Evolutionary conservation across 2,888 invertebrate species (phyloP).

Genomic region (Alitta virens): DNA sequence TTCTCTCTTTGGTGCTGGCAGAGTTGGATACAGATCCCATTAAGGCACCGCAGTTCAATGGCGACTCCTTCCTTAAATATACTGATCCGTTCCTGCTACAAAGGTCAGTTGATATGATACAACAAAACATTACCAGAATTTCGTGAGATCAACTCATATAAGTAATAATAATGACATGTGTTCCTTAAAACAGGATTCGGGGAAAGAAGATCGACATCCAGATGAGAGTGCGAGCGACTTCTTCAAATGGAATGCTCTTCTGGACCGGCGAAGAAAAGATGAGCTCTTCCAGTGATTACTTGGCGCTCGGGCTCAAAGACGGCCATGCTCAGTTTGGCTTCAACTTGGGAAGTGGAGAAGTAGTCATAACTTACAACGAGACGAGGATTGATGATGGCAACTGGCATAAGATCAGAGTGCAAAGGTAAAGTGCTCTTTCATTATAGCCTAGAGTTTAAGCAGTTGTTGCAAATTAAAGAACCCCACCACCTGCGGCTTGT

Average conservation of each 20-base stretch:
- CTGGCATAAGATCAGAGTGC: conserved; percentile 76
- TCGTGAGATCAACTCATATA: too few relatives aligned
- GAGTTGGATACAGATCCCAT: conserved; percentile 35
- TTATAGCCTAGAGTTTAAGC: too few relatives aligned
- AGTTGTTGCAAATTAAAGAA: too few relatives aligned
- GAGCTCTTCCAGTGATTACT: conserved; percentile 65
- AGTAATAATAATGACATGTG: too few relatives aligned
- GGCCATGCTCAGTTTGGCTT: conserved; percentile 66
- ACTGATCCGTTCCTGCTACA: conserved; percentile 62
- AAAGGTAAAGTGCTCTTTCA: conserved; percentile 62
- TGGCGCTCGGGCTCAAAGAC: conserved; percentile 79
- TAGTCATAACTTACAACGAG: conserved; percentile 78
- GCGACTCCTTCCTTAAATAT: conserved; percentile 82
- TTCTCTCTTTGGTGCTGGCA: not conserved
- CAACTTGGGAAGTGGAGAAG: conserved; percentile 84
- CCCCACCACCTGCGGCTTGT: too few relatives aligned
- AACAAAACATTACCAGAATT: too few relatives aligned
- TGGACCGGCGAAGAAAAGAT: conserved; percentile 75
- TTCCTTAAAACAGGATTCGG: conserved; percentile 14
- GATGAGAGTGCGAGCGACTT: conserved; percentile 76
- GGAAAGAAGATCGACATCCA: conserved; percentile 68
- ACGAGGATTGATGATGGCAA: conserved; percentile 85
- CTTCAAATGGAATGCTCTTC: conserved; percentile 73
- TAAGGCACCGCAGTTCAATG: conserved; percentile 73
- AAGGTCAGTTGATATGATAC: too few relatives aligned